Evolutionary conservation across 1,140 invertebrate genomes (phyloP).

Genomic region (Whitmania pigra): DNA sequence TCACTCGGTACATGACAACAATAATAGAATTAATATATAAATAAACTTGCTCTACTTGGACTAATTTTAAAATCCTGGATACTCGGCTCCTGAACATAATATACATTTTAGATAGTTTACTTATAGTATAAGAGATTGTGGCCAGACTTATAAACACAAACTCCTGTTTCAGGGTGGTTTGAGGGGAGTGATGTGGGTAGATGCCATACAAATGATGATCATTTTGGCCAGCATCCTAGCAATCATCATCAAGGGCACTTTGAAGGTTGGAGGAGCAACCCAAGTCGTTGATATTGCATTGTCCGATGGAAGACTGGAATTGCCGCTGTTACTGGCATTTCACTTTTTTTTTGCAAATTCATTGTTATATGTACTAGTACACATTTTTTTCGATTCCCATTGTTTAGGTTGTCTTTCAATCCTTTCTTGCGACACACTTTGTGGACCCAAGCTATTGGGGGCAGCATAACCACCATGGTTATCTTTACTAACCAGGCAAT

Average conservation of each 20-base stretch:
- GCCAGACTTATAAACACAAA: too few species aligned
- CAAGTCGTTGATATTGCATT: slow-evolving; percentile 53
- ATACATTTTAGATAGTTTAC: too few species aligned
- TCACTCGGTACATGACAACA: too few species aligned
- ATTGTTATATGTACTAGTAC: too few species aligned
- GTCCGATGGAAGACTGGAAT: slow-evolving; percentile 55
- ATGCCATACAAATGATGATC: slow-evolving; percentile 67
- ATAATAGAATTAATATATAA: too few species aligned
- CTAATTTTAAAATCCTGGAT: too few species aligned
- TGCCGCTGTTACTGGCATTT: slow-evolving; percentile 15
- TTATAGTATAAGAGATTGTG: too few species aligned
- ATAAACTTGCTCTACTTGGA: too few species aligned
- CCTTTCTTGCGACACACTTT: slow-evolving; percentile 71
- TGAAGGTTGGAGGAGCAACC: slow-evolving; percentile 53
- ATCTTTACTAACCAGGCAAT: slow-evolving; percentile 82
- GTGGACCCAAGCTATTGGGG: slow-evolving; percentile 74
- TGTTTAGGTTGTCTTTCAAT: slow-evolving; percentile 54
- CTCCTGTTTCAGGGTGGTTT: slow-evolving; percentile 60
- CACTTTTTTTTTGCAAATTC: not conserved
- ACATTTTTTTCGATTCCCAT: not conserved
- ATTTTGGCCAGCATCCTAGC: slow-evolving; percentile 67
- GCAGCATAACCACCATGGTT: slow-evolving; percentile 67
- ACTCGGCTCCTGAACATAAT: too few species aligned
- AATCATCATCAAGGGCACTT: slow-evolving; percentile 55
- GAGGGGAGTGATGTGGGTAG: slow-evolving; percentile 72